Conservation (phyloP, 2,797 vertebrate genomes). For the Hippoglossus hippoglossus region DNA sequence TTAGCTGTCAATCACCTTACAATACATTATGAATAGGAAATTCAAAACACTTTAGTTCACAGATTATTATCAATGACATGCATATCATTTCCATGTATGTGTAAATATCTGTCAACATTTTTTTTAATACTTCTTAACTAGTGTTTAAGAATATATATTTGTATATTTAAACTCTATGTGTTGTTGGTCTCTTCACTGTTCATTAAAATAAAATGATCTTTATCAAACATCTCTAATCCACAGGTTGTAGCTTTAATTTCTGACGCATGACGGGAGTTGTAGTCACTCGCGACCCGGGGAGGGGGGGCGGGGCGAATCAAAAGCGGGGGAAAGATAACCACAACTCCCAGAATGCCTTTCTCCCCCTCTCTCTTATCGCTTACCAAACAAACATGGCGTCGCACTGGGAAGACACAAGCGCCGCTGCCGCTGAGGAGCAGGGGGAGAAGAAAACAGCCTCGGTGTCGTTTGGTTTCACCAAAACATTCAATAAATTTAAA, state of each 20-base stretch:
- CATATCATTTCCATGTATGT: too few relatives aligned
- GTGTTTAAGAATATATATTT: too few relatives aligned
- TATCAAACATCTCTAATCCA: too few relatives aligned
- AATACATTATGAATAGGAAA: too few relatives aligned
- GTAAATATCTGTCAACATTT: too few relatives aligned
- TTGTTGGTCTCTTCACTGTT: too few relatives aligned
- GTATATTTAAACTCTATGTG: too few relatives aligned
- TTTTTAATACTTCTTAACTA: too few relatives aligned
- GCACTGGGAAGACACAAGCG: slow-evolving; percentile 27
- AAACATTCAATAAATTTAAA: slow-evolving; percentile 81
- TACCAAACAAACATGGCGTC: slow-evolving; percentile 82
- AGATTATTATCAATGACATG: too few relatives aligned
- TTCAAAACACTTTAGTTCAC: too few relatives aligned
- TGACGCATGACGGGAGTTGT: slow-evolving; percentile 61
- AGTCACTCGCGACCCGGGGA: neutral
- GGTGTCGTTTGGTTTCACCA: slow-evolving; percentile 86
- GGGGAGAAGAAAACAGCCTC: slow-evolving; percentile 68
- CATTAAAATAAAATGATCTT: too few relatives aligned
- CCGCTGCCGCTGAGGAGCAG: slow-evolving; percentile 34
- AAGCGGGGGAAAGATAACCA: slow-evolving; percentile 32
- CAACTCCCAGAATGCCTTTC: slow-evolving; percentile 67
- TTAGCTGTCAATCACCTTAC: too few relatives aligned
- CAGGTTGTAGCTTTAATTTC: slow-evolving; percentile 28
- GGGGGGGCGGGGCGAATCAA: rapidly evolving
- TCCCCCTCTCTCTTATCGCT: neutral